phyloP scores from a whole-genome alignment of 2,888 invertebrate species.

The Lapara coniferarum region DNA sequence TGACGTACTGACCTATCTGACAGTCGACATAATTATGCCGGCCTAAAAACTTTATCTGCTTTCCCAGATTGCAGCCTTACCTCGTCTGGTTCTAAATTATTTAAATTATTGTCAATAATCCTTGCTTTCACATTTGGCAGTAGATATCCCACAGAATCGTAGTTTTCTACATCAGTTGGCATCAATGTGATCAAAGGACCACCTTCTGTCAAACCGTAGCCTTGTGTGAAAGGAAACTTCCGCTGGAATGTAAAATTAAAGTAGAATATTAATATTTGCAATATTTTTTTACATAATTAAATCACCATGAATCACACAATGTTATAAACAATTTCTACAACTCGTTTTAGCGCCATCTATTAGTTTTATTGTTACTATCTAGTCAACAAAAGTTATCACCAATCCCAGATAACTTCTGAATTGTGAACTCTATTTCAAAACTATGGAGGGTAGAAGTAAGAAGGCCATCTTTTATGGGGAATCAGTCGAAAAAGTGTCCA shows the following conservation, averaged over 20 bases:
- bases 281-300: not conserved
- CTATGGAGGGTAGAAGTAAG: no score
- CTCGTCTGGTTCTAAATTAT: conserved; percentile 80
- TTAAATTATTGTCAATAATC: conserved; percentile 76
- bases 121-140: conserved; percentile 85
- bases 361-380: not conserved
- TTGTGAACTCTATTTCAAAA: not conserved
- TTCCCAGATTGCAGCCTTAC: conserved; percentile 42
- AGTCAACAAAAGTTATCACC: no score
- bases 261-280: not conserved
- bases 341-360: not conserved
- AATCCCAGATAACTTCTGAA: not conserved
- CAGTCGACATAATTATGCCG: no score
- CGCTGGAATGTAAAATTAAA: conserved; percentile 46
- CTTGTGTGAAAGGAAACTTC: conserved; percentile 68
- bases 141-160: conserved; percentile 79
- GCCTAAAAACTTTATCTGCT: not conserved
- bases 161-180: conserved; percentile 46
- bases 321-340: not conserved
- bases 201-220: conserved; percentile 89
- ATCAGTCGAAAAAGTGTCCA: no score
- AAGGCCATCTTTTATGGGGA: no score
- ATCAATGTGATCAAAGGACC: conserved; percentile 80
- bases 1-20: no score
- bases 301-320: not conserved